These are phyloP conservation scores for Eubucco bourcierii DNA, from an alignment of 2,113 vertebrate species.

Conservation along the genomic window DNA sequence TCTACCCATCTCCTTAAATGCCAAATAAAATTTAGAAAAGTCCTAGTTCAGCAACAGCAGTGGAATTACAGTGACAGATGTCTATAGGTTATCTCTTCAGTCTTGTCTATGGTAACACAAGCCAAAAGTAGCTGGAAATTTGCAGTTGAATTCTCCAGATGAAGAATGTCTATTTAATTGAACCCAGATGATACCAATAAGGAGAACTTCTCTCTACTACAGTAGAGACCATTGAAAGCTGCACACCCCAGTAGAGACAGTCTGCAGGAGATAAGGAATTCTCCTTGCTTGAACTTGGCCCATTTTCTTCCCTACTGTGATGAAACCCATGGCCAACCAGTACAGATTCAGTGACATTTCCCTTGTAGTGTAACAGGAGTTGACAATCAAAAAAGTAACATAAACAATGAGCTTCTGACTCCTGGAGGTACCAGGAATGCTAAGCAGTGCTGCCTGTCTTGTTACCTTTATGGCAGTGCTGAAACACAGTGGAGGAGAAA, in stretches of 20 bases:
- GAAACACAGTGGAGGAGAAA: not conserved
- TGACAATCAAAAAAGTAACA: not conserved
- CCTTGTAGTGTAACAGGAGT: not conserved
- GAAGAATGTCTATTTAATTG: constrained; percentile 22
- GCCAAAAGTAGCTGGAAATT: not conserved
- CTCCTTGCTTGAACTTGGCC: not conserved
- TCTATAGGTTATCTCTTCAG: not conserved
- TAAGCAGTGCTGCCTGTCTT: not conserved
- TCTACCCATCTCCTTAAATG: not conserved
- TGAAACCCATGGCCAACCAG: not conserved
- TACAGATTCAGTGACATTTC: not conserved
- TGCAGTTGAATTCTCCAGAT: not conserved
- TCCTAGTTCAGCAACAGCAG: not conserved
- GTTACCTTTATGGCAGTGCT: not conserved
- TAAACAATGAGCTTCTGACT: not conserved
- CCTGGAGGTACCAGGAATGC: not conserved
- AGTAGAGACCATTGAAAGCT: constrained; percentile 3
- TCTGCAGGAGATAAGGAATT: constrained; percentile 36
- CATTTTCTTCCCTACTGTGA: not conserved
- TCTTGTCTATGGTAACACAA: not conserved
- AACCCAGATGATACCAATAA: constrained; percentile 5
- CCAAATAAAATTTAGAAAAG: not conserved
- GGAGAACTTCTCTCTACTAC: not conserved
- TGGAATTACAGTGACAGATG: not conserved
- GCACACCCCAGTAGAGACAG: not conserved